phyloP scores from a whole-genome alignment of 2,888 invertebrate genomes.

The Trilocha varians region DNA sequence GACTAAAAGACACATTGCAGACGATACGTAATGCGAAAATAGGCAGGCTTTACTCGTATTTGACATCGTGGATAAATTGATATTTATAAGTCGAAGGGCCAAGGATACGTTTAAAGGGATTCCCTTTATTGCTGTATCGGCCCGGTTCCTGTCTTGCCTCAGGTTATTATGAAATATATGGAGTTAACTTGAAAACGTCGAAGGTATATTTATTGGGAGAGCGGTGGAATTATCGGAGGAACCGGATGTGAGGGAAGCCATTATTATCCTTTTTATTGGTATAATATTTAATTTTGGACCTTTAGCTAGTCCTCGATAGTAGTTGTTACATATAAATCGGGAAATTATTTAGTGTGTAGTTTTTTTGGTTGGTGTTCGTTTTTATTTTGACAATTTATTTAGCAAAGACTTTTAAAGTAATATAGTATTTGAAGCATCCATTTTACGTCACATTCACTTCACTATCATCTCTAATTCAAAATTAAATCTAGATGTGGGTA shows the following conservation, averaged over 20 bases:
- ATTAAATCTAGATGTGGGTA: no score
- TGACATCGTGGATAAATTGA: slow-evolving; percentile 70
- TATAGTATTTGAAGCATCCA: no score
- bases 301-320: slow-evolving; percentile 45
- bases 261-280: slow-evolving; percentile 72
- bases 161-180: slow-evolving; percentile 69
- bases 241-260: slow-evolving; percentile 63
- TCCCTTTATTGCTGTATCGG: slow-evolving; percentile 66
- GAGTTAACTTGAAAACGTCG: slow-evolving; percentile 65
- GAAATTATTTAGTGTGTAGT: slow-evolving; percentile 55
- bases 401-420: no score
- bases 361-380: no score
- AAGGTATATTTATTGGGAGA: slow-evolving; percentile 67
- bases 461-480: no score
- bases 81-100: slow-evolving; percentile 70
- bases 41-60: slow-evolving; percentile 56
- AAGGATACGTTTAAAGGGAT: slow-evolving; percentile 67
- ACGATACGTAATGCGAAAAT: slow-evolving; percentile 61
- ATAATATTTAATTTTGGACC: slow-evolving; percentile 71
- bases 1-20: slow-evolving; percentile 40
- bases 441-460: no score
- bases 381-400: no score
- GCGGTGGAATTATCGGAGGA: slow-evolving; percentile 60
- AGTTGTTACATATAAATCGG: slow-evolving; percentile 58
- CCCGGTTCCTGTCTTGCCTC: slow-evolving; percentile 60